A percentile compares a stretch with the other conserved stretches of the same genome.
Conservation (phyloP, 2,113 vertebrate species). For the Corydoras maculifer region DNA sequence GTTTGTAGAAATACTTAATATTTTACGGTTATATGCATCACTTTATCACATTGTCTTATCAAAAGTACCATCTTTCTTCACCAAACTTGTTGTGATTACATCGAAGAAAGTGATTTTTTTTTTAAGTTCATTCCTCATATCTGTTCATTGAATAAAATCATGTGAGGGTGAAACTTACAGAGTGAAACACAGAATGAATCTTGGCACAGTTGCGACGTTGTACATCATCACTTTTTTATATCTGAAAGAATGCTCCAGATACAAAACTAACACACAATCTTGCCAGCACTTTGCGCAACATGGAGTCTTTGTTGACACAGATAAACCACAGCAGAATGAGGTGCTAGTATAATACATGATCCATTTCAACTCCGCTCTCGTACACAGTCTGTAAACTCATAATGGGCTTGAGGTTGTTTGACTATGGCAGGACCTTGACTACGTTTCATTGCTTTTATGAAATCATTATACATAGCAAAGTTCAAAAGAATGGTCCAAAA, state of each 20-base stretch:
- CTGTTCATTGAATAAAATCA: too few species aligned
- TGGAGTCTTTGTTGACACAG: not conserved
- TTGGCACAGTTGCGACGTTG: too few species aligned
- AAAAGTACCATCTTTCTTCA: too few species aligned
- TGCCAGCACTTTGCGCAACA: not conserved
- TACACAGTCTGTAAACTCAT: not conserved
- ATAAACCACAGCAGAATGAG: not conserved
- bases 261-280: not conserved
- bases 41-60: too few species aligned
- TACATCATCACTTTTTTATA: not conserved
- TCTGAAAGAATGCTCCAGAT: not conserved
- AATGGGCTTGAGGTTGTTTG: constrained; percentile 7
- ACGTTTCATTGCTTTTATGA: constrained; percentile 25
- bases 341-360: not conserved
- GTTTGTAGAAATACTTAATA: too few species aligned
- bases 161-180: too few species aligned
- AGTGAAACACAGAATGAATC: too few species aligned
- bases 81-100: too few species aligned
- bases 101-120: too few species aligned
- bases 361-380: not conserved
- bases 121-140: too few species aligned
- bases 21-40: too few species aligned
- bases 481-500: constrained; percentile 17
- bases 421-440: constrained; percentile 1
- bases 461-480: constrained; percentile 23